These are phyloP conservation scores for Hemibagrus wyckioides DNA, from an alignment of 2,113 vertebrate genomes.

Conservation along the genomic window DNA sequence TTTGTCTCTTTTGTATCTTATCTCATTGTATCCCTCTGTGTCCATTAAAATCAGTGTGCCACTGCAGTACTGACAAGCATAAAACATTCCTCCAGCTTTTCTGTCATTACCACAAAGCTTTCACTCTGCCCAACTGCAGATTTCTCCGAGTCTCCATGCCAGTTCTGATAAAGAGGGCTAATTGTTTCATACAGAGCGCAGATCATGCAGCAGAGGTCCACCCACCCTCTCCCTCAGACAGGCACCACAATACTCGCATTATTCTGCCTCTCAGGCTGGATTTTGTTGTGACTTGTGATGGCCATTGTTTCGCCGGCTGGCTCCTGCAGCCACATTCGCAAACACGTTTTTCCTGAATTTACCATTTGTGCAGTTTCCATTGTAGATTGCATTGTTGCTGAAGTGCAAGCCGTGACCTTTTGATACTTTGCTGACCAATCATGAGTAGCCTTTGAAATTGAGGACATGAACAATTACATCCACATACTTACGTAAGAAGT, in stretches of 20 bases:
- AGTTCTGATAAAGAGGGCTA: conserved; percentile 55
- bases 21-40: not conserved
- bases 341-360: conserved; percentile 66
- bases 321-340: conserved; percentile 61
- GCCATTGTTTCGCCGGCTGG: conserved; percentile 67
- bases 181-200: conserved; percentile 67
- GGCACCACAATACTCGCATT: conserved; percentile 71
- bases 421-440: conserved; percentile 26
- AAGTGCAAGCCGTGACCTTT: conserved; percentile 58
- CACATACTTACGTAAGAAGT: too few species aligned
- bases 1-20: not conserved
- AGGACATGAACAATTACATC: not conserved
- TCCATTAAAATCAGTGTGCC: not conserved
- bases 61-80: not conserved
- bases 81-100: not conserved
- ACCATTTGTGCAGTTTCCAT: conserved; percentile 61
- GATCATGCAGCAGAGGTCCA: conserved; percentile 63
- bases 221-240: conserved; percentile 62
- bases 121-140: not conserved
- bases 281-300: conserved; percentile 68
- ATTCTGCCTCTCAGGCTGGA: conserved; percentile 60
- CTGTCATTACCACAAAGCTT: conserved; percentile 3
- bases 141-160: conserved; percentile 10
- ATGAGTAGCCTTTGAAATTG: conserved; percentile 12
- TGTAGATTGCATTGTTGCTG: conserved; percentile 50